Evolutionary conservation across 2,113 vertebrate genomes (phyloP).

Genomic region (Cyanistes caeruleus): DNA sequence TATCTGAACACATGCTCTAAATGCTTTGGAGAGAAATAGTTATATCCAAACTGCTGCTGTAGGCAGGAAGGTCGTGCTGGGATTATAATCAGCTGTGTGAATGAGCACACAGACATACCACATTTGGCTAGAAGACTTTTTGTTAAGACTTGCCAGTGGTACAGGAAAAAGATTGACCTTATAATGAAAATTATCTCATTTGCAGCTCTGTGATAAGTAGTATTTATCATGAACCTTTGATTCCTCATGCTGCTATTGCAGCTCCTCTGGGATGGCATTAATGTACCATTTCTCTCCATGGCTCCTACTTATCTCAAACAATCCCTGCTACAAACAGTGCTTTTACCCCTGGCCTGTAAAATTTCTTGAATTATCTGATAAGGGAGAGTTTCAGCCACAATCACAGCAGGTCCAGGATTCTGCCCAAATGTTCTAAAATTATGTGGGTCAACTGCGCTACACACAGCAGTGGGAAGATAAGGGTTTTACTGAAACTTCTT

Average conservation of each 20-base stretch:
- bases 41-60: background rate
- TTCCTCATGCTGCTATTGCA: background rate
- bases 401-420: background rate
- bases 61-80: constrained; percentile 5
- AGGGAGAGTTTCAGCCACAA: background rate
- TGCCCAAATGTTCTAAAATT: background rate
- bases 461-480: background rate
- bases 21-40: background rate
- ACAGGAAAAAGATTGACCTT: background rate
- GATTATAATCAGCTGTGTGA: constrained; percentile 14
- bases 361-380: constrained; percentile 10
- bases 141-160: background rate
- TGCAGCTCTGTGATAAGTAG: background rate
- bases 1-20: background rate
- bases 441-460: background rate
- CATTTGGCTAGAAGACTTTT: background rate
- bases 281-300: background rate
- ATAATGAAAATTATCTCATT: constrained; percentile 15
- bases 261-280: background rate
- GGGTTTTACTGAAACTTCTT: background rate
- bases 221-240: background rate
- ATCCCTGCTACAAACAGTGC: background rate
- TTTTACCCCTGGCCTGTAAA: background rate
- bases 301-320: background rate
- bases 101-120: background rate